Conservation (phyloP, 2,888 invertebrate species). For the Pyralis farinalis region DNA sequence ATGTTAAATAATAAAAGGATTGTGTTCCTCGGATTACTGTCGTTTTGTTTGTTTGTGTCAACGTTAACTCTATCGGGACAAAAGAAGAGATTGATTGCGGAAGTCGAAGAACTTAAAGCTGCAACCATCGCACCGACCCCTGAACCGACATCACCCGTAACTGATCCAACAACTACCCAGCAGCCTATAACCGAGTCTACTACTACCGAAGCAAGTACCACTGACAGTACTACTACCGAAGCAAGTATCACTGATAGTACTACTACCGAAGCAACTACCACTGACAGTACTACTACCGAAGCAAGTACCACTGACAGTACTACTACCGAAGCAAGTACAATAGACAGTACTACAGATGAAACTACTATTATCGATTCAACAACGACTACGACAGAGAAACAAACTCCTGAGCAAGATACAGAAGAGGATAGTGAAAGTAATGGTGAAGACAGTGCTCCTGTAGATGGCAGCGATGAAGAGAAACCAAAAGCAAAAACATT, state of each 20-base stretch:
- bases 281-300: neutral
- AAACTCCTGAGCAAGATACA: no score
- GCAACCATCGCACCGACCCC: slow-evolving; percentile 3
- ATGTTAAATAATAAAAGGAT: slow-evolving; percentile 63
- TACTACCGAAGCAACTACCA: neutral
- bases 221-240: neutral
- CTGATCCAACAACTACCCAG: neutral
- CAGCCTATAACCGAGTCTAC: neutral
- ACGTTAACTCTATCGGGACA: slow-evolving; percentile 55
- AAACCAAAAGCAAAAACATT: no score
- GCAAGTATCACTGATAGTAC: neutral
- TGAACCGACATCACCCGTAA: neutral
- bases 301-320: neutral
- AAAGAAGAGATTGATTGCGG: slow-evolving; percentile 36
- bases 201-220: neutral
- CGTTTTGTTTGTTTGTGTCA: slow-evolving; percentile 60
- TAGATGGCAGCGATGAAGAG: neutral
- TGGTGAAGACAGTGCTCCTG: neutral
- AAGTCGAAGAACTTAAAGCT: slow-evolving; percentile 33
- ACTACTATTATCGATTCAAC: neutral
- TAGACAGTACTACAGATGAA: neutral
- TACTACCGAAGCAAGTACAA: neutral
- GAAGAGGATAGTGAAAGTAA: no score
- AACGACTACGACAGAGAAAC: no score
- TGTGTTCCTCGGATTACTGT: slow-evolving; percentile 51